Conservation (phyloP, 2,888 invertebrate species). For the Exephanes ischioxanthus region DNA sequence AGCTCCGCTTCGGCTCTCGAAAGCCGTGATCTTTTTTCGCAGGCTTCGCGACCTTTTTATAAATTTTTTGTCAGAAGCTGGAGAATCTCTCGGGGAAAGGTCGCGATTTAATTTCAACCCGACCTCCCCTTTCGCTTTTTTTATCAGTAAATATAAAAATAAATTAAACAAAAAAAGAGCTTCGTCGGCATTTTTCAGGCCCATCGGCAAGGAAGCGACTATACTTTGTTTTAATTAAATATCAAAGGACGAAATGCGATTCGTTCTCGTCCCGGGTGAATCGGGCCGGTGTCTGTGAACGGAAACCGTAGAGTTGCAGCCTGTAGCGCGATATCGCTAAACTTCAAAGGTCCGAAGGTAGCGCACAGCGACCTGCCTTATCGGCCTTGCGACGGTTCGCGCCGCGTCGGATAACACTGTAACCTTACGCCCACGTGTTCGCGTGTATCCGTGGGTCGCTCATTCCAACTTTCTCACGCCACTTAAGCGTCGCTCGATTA, state of each 20-base stretch:
- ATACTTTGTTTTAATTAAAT: conserved; percentile 8
- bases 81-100: no score
- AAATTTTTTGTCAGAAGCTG: no score
- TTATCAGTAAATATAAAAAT: no score
- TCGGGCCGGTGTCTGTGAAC: not conserved
- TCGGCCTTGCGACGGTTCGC: not conserved
- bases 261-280: not conserved
- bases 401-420: conserved; percentile 2
- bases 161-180: not conserved
- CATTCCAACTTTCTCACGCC: conserved; percentile 49
- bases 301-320: not conserved
- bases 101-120: no score
- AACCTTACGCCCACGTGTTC: not conserved
- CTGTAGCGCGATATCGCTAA: not conserved
- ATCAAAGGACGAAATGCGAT: not conserved
- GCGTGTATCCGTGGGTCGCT: conserved; percentile 14
- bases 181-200: not conserved
- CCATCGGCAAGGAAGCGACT: not conserved
- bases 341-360: conserved; percentile 23
- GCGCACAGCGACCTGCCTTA: not conserved
- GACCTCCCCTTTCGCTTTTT: no score
- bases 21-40: no score
- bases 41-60: no score
- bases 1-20: not conserved
- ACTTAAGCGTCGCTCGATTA: conserved; percentile 60